Percentiles rank a stretch among this genome's conserved stretches.
phyloP scores from a whole-genome alignment of 2,113 vertebrate genomes.

The Oceanites oceanicus region DNA sequence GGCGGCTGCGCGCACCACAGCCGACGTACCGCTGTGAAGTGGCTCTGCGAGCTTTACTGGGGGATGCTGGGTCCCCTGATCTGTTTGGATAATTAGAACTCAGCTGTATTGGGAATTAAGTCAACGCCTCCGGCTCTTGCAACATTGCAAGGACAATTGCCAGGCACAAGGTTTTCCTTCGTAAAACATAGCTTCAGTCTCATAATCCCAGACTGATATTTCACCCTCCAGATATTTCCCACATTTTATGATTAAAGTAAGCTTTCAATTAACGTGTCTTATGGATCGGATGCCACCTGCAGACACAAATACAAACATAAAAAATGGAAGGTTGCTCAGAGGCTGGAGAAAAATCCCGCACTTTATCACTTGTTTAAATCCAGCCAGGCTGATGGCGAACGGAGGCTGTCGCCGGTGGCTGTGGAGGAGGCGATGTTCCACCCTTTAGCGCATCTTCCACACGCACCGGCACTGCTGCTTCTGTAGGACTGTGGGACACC shows the following conservation, averaged over 20 bases:
- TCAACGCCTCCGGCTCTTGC: background rate
- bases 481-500: background rate
- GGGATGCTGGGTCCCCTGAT: background rate
- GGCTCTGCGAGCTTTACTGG: background rate
- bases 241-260: conserved; percentile 38
- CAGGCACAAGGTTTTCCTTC: conserved; percentile 33
- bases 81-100: conserved; percentile 41
- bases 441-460: background rate
- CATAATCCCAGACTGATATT: conserved; percentile 32
- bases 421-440: background rate
- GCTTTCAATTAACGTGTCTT: conserved; percentile 31
- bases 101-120: conserved; percentile 29
- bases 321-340: background rate
- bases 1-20: background rate
- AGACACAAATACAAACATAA: background rate
- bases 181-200: conserved; percentile 5
- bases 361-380: background rate
- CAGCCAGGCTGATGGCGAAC: background rate
- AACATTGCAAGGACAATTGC: conserved; percentile 39
- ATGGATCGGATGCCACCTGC: conserved; percentile 12
- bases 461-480: background rate
- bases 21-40: background rate
- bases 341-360: background rate
- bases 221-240: conserved; percentile 41
- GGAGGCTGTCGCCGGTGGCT: background rate